Evolutionary conservation across 2,113 vertebrate genomes (phyloP), one percentile per base, ranked within the genome.

Genomic region (Strix aluco): DNA sequence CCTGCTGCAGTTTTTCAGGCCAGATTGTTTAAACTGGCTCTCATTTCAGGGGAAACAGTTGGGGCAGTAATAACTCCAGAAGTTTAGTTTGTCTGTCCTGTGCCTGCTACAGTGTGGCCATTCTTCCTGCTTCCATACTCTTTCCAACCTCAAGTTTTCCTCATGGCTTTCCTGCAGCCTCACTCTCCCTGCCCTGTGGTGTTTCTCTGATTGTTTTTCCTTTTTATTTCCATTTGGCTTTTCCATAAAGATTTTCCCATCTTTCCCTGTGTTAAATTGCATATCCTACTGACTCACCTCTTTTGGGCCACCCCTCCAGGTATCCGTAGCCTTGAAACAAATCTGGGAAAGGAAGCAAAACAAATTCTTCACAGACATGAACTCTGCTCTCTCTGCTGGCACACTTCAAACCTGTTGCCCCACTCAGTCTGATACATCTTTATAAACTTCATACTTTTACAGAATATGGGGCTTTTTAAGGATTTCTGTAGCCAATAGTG

Each of bases 351-450:
- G 15, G 32, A 81, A 62, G 59, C 5, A 62, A 80, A 71, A 5
- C 23, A 51, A 55, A 42, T 72, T 70, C 11, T 15, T 71, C 5
- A 18, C 0, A 0, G 36, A 49, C 1, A 0, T 29, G 25, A 57
- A 40, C 55, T 54, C 30, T 17, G 8, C 8, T 78, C 6, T 34
- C 23, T 62, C 70, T 85, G 59, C 38, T 59, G n/a, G 38, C n/a
- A 62, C 51, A 15, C 40, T 79, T 65, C n/a, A 55, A 19, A 10
- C 13, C 16, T 34, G 11, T 75, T 87, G 23, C 21, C 10, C 23
- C 22, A 11, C 26, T 36, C 25, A 32, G 47, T n/a, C 15, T 57
- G 55, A n/a, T 55, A 23, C 2, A 38, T 38, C 34, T 61, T 15
- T 65, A 73, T 42, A 42, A 83, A 44, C 4, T 30, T 69, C 26